A percentile compares a stretch with the other conserved stretches of the same genome.
phyloP scores from a whole-genome alignment of 2,113 vertebrate genomes.

The Neogale vison region DNA sequence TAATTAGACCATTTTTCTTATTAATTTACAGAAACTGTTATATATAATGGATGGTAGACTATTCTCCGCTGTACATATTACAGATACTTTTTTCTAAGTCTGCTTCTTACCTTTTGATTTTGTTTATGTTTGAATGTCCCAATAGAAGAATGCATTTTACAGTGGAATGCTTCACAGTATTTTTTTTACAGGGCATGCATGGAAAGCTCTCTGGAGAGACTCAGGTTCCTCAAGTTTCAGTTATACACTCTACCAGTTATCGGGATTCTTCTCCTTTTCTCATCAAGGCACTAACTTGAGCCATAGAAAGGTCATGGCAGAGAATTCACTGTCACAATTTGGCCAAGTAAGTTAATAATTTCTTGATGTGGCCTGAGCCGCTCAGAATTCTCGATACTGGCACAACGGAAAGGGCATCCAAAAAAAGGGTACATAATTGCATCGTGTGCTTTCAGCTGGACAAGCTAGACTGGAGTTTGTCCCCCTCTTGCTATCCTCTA shows the following conservation, averaged over 20 bases:
- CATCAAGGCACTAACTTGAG: neutral
- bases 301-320: neutral
- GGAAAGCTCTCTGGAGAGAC: neutral
- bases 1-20: neutral
- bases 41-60: neutral
- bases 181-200: neutral
- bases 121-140: neutral
- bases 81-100: conserved; percentile 16
- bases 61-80: neutral
- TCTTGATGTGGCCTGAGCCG: neutral
- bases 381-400: neutral
- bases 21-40: neutral
- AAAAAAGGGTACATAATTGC: neutral
- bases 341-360: neutral
- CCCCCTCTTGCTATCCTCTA: neutral
- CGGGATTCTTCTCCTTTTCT: neutral
- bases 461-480: neutral
- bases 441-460: neutral
- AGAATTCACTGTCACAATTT: neutral
- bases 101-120: conserved; percentile 14
- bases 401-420: neutral
- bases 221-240: neutral
- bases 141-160: neutral
- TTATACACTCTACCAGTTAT: neutral
- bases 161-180: too few species aligned